Evolutionary conservation across 2,113 vertebrate genomes (phyloP), one percentile per base, ranked within the genome.

Genomic region (Lepidothrix coronata): DNA sequence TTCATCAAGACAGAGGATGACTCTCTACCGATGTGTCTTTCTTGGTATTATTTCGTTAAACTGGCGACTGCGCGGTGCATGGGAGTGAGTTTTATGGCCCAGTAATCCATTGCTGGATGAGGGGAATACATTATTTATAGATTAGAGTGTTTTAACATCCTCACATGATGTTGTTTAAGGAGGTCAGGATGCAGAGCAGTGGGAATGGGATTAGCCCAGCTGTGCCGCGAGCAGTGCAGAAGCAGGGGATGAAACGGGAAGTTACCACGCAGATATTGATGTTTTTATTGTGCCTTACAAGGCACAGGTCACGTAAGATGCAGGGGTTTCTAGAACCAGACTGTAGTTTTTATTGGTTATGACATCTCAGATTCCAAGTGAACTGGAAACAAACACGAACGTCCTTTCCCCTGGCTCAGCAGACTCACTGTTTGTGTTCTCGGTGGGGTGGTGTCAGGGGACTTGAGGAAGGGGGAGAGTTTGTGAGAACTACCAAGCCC

Each of bases 61-160:
- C 74, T 70, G 58, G 49, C 0, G 18, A 33, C 77, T 76, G 14
- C 44, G 85, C 0, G 0, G 67, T 74, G 85, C 55, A 12, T 92
- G 91, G n/a, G 79, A 85, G 65, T 58, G 83, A 84, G 87, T 91
- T 96, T 94, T 77, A 85, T 82, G 93, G 93, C 94, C 89, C 92
- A 80, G 55, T 95, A 96, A 93, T 92, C 92, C 80, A 77, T 76
- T 65, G 72, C 91, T 96, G 71, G 80, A 85, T 95, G 92, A 97
- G 88, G 55, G 76, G 91, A 94, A 95, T 96, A 43, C 59, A 93
- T 97, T 97, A 96, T 95, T 97, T 97, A 97, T 89, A 91, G 95
- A 88, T 76, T 24, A 76, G 92, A 96, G 91, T 87, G 91, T 94
- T 95, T 94, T 87, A 95, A 39, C 87, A 89, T 93, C 41, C 81